Conservation (phyloP, 2,113 vertebrate species). For the Mungos mungo region DNA sequence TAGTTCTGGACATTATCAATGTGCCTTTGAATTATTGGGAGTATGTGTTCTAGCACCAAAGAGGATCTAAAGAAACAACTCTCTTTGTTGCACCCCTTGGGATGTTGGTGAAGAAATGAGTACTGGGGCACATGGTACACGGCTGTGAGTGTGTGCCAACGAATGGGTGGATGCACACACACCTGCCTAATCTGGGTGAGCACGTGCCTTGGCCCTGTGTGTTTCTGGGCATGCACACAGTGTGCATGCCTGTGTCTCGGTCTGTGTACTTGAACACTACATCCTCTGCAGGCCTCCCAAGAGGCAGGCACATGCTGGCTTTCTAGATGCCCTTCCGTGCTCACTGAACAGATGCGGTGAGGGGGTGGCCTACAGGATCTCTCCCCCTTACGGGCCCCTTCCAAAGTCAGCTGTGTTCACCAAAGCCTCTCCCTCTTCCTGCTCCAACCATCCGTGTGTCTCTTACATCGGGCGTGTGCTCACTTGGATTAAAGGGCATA, state of each 20-base stretch:
- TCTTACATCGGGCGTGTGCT: not conserved
- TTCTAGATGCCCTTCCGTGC: not conserved
- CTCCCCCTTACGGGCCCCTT: not conserved
- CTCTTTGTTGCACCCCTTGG: not conserved
- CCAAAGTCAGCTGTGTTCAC: not conserved
- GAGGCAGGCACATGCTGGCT: accelerated
- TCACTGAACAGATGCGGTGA: accelerated
- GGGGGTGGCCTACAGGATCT: too few species aligned
- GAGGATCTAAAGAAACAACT: not conserved
- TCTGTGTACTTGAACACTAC: not conserved
- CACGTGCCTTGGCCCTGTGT: not conserved
- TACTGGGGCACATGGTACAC: too few species aligned
- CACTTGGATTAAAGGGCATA: not conserved
- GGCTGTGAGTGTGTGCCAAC: not conserved
- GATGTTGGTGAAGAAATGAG: not conserved
- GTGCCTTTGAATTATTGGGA: not conserved
- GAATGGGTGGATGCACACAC: not conserved
- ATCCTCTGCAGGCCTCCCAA: not conserved
- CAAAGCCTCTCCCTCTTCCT: not conserved
- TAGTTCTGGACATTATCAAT: not conserved
- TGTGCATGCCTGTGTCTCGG: not conserved
- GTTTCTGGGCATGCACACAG: not conserved
- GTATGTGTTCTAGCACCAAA: not conserved
- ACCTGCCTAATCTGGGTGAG: too few species aligned
- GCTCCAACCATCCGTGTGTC: not conserved